Evolutionary conservation across 2,113 vertebrate species (phyloP), one percentile per base, ranked within the genome.

Genomic region (Donacobius atricapilla): DNA sequence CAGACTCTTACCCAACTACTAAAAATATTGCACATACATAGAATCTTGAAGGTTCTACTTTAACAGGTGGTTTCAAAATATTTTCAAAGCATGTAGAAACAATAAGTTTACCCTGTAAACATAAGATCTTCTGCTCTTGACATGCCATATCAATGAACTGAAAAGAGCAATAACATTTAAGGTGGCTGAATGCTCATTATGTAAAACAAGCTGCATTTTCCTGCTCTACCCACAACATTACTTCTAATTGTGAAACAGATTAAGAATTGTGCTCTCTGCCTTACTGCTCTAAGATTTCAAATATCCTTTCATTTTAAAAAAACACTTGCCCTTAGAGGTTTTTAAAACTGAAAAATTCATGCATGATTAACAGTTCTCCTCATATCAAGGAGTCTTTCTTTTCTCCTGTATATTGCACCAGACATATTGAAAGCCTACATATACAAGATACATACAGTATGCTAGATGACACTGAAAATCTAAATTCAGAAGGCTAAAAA

Each of bases 171-270:
- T 63, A 95, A 91, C 16, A 79, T 88, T 87, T 89, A 79, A 95
- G 56, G 92, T 96, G 76, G 56, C 84, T 88, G 82, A 94, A 93
- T 91, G 60, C 44, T 79, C 72, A 83, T 96, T 96, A 97, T 87
- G 87, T 97, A 96, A 97, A 97, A 93, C 72, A 84, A 78, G 94
- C 94, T 95, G 89, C 91, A 97, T 97, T 96, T 94, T 90, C 53
- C 84, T 93, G 65, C 69, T 87, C 44, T 85, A 65, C 39, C 66
- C 76, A 87, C 40, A 70, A 82, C 56, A 76, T 61, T 92, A 94
- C 69, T 92, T 81, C 63, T 95, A 85, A 86, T 73, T 93, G 75
- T 94, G 73, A 87, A 96, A 91, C 64, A 68, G 33, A 66, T 2
- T n/a, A 91, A 83, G 73, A 94, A 95, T 21, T 89, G 54, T 5